Evolutionary conservation across 2,888 invertebrate genomes (phyloP), one percentile per base, ranked within the genome.

Genomic region (Metellina segmentata): DNA sequence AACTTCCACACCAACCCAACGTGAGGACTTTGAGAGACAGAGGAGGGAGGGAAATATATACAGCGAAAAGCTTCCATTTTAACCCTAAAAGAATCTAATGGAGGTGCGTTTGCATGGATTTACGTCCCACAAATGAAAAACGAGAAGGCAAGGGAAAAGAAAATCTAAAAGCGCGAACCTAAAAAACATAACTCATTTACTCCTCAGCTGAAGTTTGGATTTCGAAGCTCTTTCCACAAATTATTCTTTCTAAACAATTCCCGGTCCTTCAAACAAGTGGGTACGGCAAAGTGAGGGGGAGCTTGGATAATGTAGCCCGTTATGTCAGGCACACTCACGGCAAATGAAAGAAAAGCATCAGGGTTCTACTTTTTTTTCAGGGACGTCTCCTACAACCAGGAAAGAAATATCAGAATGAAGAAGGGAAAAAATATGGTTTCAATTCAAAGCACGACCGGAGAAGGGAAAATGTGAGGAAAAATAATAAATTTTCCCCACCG

Each of bases 381-480:
- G 71, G 8, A 11, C n/a, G 51, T 11, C 52, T 78, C 20, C 75
- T 49, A 75, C 7, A 75, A 48, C 9, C 69, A 69, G 19, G 20
- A 79, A 79, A 51, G 70, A 81, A 70, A 81, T 81, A 70, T 70
- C 70, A 48, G 49, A 61, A 61, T 8, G 49, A 69, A 81, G 69
- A 72, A 74, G 75, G 75, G 75, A 61, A 48, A 75, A 75, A 75
- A 34, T 75, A 48, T 7, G 75, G 75, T 74, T 52, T 51, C 83
- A 49, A 83, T 83, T 83, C 83, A 83, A 83, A 83, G 20, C 83
- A 83, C 83, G 83, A 53, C 20, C 20, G 19, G 53, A 11, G 49
- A 48, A 70, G n/a, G 71, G 34, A 52, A 83, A 72, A 51, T 7
- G 51, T 34, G 16, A 13, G 53, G 72, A 74, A 34, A 72, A 83